Conservation (phyloP, 1,140 invertebrate genomes). For the Neodiprion virginianus region DNA sequence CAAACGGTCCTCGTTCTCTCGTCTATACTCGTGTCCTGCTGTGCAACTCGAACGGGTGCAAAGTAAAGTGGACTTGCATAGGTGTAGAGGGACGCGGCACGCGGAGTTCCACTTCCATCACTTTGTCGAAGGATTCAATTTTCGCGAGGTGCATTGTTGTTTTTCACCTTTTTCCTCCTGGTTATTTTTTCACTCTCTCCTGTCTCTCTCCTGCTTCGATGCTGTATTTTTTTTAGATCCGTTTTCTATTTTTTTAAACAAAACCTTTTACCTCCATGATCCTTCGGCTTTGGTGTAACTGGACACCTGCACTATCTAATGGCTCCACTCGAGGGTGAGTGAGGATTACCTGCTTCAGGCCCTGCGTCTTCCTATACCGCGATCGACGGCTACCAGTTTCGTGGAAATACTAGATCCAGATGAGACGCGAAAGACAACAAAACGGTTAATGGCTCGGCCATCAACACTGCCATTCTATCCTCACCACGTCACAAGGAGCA, state of each 20-base stretch:
- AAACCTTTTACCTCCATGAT: neutral
- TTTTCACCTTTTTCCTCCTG: neutral
- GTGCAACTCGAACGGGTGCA: neutral
- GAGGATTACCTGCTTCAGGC: slow-evolving; percentile 1
- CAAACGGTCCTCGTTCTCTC: neutral
- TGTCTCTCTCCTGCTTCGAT: neutral
- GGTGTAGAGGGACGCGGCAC: neutral
- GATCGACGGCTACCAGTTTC: too few relatives aligned
- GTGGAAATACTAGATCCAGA: neutral
- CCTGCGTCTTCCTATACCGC: neutral
- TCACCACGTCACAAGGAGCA: neutral
- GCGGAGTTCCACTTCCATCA: neutral
- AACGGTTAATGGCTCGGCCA: slow-evolving; percentile 31
- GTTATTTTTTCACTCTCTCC: neutral
- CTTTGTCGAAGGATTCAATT: neutral
- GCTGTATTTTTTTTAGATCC: neutral
- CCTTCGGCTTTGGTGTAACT: neutral
- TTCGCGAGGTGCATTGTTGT: neutral
- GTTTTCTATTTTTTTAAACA: neutral
- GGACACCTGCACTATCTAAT: neutral
- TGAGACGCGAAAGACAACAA: slow-evolving; percentile 27
- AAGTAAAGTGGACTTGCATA: neutral
- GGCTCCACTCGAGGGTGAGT: slow-evolving; percentile 1
- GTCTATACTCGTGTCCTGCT: neutral
- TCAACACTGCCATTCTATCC: neutral